Base-by-base conservation (phyloP, 2,113 vertebrate species). In the Halichoerus grypus region DNA sequence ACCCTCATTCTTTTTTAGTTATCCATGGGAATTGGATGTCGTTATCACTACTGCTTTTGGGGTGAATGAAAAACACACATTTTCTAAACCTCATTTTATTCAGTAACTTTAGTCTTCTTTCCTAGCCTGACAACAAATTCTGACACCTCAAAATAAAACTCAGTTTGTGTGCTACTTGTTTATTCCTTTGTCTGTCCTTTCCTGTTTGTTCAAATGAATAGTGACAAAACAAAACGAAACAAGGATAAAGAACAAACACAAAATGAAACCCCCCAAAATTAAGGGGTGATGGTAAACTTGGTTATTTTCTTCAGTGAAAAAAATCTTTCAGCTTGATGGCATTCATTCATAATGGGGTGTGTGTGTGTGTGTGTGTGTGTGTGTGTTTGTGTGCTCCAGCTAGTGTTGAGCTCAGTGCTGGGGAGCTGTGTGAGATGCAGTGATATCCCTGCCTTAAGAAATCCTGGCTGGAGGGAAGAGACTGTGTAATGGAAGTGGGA, bases 141-240 rank as follows among this genome's bases (percentile, higher is more conserved):
- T 53, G 26, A 80, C 5, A 83, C 33, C 39, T 87, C 53, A 28
- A 55, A 61, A 5, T 76, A 46, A 31, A 88, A 55, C 46, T 6
- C 51, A 33, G 24, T 22, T 61, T 19, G 28, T 33, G 22, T 57
- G 65, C 24, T 88, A 21, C 3, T 71, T 11, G 19, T 96, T 82
- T 24, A 79, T 80, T 81, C n/a, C 3, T 80, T 81, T 86, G 65
- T 83, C 55, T 91, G 7, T 39, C 13, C 18, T 79, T 92, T 88
- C 13, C 63, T 74, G 69, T 88, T 96, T 91, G 46, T 63, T 87
- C 18, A 85, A 88, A 85, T 65, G n/a, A 80, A 84, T 16, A 72
- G 22, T 16, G 28, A 88, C 65, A 59, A 87, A 84, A 49, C 49
- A 53, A 87, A 49, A 72, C 42, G 79, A 74, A 94, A 84, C 7